Evolutionary conservation across 2,797 vertebrate genomes (phyloP).

Genomic region (Muscicapa striata): DNA sequence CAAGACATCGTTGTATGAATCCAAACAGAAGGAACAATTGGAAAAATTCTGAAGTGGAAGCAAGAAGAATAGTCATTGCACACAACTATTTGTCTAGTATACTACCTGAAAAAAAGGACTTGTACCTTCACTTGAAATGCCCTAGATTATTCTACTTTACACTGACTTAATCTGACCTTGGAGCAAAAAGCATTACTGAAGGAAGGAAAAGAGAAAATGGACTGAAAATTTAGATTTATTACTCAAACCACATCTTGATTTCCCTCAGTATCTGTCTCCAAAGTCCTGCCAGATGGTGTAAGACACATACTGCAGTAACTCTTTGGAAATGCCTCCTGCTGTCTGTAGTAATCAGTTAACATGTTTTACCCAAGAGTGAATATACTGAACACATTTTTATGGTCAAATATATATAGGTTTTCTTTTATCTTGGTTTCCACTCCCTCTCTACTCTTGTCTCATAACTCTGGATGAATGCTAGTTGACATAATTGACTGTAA

Average conservation of each 20-base stretch:
- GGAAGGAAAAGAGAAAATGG: not conserved
- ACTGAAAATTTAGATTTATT: not conserved
- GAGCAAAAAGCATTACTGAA: not conserved
- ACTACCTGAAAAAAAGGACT: not conserved
- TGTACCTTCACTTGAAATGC: not conserved
- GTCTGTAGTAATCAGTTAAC: not conserved
- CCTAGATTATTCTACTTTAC: not conserved
- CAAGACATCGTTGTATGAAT: not conserved
- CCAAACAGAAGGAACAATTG: not conserved
- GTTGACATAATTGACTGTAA: not conserved
- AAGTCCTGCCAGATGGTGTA: not conserved
- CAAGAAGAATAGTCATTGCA: rapidly evolving
- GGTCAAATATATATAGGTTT: not conserved
- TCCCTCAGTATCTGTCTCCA: not conserved
- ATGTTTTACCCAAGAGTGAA: not conserved
- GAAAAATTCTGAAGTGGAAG: not conserved
- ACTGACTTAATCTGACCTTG: not conserved
- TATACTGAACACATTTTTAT: not conserved
- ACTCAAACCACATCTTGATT: not conserved
- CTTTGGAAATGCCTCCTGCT: not conserved
- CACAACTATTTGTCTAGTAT: not conserved
- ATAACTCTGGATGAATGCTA: not conserved
- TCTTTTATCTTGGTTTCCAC: not conserved
- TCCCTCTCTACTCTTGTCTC: not conserved
- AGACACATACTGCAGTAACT: not conserved